Percentiles rank a stretch among this genome's conserved stretches.
phyloP scores from a whole-genome alignment of 2,888 invertebrate species.

The Temnothorax unifasciatus region DNA sequence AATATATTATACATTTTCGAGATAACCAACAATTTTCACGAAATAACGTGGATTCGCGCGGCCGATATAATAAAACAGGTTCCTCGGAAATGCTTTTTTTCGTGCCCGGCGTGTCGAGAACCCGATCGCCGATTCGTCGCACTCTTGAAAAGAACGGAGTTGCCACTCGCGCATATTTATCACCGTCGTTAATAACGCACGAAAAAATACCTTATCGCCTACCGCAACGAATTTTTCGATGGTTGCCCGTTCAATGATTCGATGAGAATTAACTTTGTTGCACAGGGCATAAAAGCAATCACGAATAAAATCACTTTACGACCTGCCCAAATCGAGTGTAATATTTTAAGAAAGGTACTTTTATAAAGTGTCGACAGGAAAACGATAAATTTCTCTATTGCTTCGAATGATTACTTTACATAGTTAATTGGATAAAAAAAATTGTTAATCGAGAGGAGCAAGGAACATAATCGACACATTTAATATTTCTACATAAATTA shows the following conservation, averaged over 20 bases:
- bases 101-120: conserved; percentile 38
- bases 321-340: neutral
- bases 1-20: conserved; percentile 11
- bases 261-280: conserved; percentile 38
- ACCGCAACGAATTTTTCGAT: conserved; percentile 57
- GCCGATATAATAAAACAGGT: conserved; percentile 64
- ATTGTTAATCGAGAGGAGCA: neutral
- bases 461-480: conserved; percentile 9
- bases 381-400: neutral
- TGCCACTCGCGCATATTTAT: conserved; percentile 71
- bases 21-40: conserved; percentile 42
- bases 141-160: conserved; percentile 64
- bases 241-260: conserved; percentile 11
- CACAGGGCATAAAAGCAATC: neutral
- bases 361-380: neutral
- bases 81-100: conserved; percentile 61
- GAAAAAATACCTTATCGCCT: conserved; percentile 54
- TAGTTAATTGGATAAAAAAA: neutral
- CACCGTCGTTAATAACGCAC: conserved; percentile 72
- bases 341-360: neutral
- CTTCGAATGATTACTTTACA: neutral
- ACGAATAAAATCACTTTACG: conserved; percentile 4
- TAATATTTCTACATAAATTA: conserved; percentile 51
- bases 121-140: conserved; percentile 75
- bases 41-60: conserved; percentile 48